Evolutionary conservation across 2,113 vertebrate species (phyloP).

Genomic region (Phalacrocorax brasilianus): DNA sequence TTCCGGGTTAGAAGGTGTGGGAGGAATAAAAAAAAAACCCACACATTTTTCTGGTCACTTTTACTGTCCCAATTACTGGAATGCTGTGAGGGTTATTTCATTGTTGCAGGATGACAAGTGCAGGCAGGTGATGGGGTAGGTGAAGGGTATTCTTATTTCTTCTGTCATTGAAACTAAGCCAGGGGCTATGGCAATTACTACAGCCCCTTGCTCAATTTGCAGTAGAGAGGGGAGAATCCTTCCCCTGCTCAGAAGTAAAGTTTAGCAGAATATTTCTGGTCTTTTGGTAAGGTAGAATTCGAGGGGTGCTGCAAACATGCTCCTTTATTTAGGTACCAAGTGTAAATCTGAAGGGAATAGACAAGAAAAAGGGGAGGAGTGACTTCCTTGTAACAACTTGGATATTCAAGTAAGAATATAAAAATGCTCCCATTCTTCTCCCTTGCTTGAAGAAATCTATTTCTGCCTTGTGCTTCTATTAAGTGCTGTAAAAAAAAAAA

Average conservation of each 20-base stretch:
- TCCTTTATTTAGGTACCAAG: neutral
- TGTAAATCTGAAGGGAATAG: neutral
- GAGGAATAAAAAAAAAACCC: neutral
- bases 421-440: neutral
- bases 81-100: neutral
- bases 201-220: neutral
- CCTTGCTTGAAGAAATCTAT: neutral
- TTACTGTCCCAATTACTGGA: neutral
- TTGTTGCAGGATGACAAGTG: neutral
- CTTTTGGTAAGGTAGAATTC: neutral
- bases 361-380: neutral
- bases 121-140: neutral
- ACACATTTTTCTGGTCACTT: neutral
- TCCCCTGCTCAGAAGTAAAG: neutral
- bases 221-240: neutral
- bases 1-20: neutral
- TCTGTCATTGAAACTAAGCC: neutral
- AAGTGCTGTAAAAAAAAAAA: neutral
- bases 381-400: neutral
- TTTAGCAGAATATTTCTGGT: neutral
- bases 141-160: neutral
- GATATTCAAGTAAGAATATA: neutral
- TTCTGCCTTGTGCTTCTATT: constrained; percentile 7
- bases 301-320: neutral
- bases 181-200: neutral